Evolutionary conservation across 1,140 invertebrate genomes (phyloP), one percentile per base, ranked within the genome.

Genomic region (Dolichoris vasculosae): DNA sequence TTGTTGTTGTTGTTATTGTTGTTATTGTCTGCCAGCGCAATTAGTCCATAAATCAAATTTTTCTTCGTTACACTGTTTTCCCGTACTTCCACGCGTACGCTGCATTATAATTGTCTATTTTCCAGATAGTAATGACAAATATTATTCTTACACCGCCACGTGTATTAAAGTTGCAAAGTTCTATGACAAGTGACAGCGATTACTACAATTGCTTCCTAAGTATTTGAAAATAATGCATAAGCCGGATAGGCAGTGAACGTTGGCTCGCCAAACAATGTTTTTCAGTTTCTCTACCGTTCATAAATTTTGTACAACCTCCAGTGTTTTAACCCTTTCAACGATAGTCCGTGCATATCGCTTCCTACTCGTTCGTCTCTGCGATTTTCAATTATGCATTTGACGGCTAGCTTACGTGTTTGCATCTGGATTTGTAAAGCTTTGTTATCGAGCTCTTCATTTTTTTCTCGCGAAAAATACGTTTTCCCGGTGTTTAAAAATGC

Each of bases 311-410:
- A 92, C 88, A 86, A 82, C 59, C 77, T 83, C 87, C 89, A 88
- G 90, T 91, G 89, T 91, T 92, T 91, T 91, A 91, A 92, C 89
- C 91, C 91, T 91, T 91, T 90, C 88, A 88, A 85, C 87, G 89
- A 87, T 73, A 86, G 86, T 86, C 55, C 30, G n/a, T 35, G 38
- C 35, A 46, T 30, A 20, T 48, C 38, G 23, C 81, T 23, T 51
- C 83, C 75, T 38, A n/a, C 86, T 84, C 82, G 64, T 46, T 82
- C 71, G 55, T 87, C 85, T 87, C 71, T 55, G 71, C 59, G 79
- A 67, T 32, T 13, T 84, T 89, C 80, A 87, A 88, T 89, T 86
- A 89, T 87, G 80, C 20, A 89, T 79, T 9, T 73, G 77, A 78
- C 84, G 80, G 20, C 32, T 20, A 46, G 40, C 38, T 89, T 86